Evolutionary conservation across 2,797 vertebrate genomes (phyloP), one percentile per base, ranked within the genome.

Genomic region (Premnoplex brunnescens): DNA sequence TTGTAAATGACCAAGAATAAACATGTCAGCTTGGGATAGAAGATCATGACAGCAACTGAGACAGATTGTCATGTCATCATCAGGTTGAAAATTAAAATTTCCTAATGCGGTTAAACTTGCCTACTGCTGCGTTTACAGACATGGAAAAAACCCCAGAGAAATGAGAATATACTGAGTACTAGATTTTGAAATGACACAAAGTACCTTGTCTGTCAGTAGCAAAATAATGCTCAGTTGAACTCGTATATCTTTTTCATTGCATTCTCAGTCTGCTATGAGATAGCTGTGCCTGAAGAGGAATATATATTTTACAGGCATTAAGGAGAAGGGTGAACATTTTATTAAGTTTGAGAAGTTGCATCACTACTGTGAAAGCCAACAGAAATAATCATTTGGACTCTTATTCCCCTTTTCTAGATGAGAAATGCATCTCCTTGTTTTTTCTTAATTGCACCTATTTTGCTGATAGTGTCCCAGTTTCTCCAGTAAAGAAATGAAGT

Each of bases 1-100:
- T 37, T 88, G 63, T 93, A 95, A 96, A 97, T 77, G 85, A 49
- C 75, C 81, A 63, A 95, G 80, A 96, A 96, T 97, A 96, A 97
- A 97, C 44, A 92, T 66, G 73, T 96, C 89, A 95, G n/a, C 64
- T 93, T 75, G 56, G 96, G 81, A 93, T 17, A 90, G 90, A 95
- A 92, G 79, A 94, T 93, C 60, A 80, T 87, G 91, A 87, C 84
- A 94, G 44, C 63, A 75, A 83, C 72, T 41, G 81, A 93, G 92
- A 89, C 72, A 93, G 83, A 78, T 21, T 93, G 55, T 78, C 52
- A 64, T 94, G 85, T 96, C 78, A 85, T 94, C 56, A 92, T 93
- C 67, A 92, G 82, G 54, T 71, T 96, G 85, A 93, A 95, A 96
- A 94, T 91, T 63, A 92, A 93, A 89, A 89, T 93, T 90, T 96